Base-by-base conservation (phyloP, 2,113 vertebrate genomes). In the Rhinogobius similis region DNA sequence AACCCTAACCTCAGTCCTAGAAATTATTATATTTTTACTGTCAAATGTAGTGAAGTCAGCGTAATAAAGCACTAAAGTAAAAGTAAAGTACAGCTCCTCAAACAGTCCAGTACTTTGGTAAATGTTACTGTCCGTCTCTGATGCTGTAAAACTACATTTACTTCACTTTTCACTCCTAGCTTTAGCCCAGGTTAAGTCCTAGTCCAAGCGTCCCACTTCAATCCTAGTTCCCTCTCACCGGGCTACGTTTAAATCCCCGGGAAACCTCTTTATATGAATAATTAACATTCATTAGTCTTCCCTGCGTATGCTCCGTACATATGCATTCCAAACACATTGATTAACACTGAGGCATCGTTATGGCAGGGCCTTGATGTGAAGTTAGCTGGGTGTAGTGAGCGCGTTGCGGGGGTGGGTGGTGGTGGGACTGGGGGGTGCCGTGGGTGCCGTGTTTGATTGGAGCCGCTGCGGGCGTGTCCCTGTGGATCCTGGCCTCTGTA, bases 401-500 rank as follows among this genome's bases (percentile, higher is more conserved):
- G 3, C 52, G 58, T n/a, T 9, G 48, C n/a, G 48, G 20, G 20
- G 5, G 52, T 2, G 27, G 18, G 58, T n/a, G 56, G 27, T 10
- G 50, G 56, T 10, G 26, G 27, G 11, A 10, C 2, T 7, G 56
- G 13, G 14, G 6, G 56, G 27, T 29, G 26, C 56, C 27, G 16
- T 32, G 56, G 29, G 27, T 59, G 27, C 56, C 56, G 14, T 59
- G 26, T 59, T 59, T 59, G 56, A 59, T 59, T 59, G 29, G 29
- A 59, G 27, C 27, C 14, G 56, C 29, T 20, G 27, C 29, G 27
- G 56, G 56, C 29, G 29, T n/a, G 58, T 61, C 58, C 66, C 87
- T 63, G 77, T 26, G 67, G 81, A 86, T 74, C 67, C 73, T 93
- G 95, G 96, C 93, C 91, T 94, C 92, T 36, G 94, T 97, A 97